Evolutionary conservation across 2,888 invertebrate species (phyloP).

Genomic region (Patella ulyssiponensis): DNA sequence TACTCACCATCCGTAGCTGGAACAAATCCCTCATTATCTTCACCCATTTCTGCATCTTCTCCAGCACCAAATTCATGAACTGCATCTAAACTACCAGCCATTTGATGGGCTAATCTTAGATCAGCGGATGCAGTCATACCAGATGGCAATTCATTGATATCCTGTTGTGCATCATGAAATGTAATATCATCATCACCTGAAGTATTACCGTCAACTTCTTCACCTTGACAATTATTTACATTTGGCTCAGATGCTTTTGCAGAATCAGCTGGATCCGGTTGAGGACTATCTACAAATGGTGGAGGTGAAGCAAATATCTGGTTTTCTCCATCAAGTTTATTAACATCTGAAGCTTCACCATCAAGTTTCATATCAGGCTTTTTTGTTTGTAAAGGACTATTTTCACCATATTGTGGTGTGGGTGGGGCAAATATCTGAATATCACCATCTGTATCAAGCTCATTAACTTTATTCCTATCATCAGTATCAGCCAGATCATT

Average conservation of each 20-base stretch:
- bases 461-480: no score
- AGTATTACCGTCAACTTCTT: not conserved
- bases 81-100: slow-evolving; percentile 43
- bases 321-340: no score
- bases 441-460: not conserved
- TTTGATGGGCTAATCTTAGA: slow-evolving; percentile 23
- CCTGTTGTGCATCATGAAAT: slow-evolving; percentile 6
- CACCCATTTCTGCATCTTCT: slow-evolving; percentile 47
- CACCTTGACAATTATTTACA: no score
- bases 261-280: no score
- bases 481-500: no score
- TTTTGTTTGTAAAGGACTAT: no score
- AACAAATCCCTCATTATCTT: slow-evolving; percentile 58
- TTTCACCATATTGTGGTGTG: not conserved
- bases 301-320: no score
- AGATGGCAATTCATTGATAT: not conserved
- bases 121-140: slow-evolving; percentile 10
- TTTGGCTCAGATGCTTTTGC: no score
- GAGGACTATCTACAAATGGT: no score
- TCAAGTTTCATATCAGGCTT: no score
- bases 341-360: no score
- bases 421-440: not conserved
- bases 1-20: slow-evolving; percentile 53
- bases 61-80: slow-evolving; percentile 58
- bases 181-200: slow-evolving; percentile 7